A percentile compares a stretch with the other conserved stretches of the same genome.
Evolutionary conservation across 1,140 invertebrate species (phyloP).

Genomic region (Penaeus chinensis): DNA sequence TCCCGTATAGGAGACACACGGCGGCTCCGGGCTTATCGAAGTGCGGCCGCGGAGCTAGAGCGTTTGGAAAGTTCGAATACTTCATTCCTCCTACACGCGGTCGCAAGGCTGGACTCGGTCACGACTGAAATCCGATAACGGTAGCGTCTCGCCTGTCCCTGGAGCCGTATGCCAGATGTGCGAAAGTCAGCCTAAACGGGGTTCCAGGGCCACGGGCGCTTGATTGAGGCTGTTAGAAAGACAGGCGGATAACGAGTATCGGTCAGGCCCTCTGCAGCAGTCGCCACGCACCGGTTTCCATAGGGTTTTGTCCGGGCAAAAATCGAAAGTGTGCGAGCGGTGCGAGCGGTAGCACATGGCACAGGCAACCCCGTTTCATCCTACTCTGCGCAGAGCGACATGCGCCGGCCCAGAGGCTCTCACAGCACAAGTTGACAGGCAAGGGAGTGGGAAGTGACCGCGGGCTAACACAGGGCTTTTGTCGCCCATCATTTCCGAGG

Average conservation of each 20-base stretch:
- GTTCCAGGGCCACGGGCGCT: neutral
- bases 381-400: slow-evolving; percentile 48
- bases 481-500: slow-evolving; percentile 43
- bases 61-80: slow-evolving; percentile 49
- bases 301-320: too few relatives aligned
- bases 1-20: neutral
- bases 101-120: slow-evolving; percentile 42
- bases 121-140: slow-evolving; percentile 62
- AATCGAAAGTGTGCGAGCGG: slow-evolving; percentile 1
- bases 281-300: too few relatives aligned
- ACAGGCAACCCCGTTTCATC: slow-evolving; percentile 49
- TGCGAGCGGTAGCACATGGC: slow-evolving; percentile 4
- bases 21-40: too few relatives aligned
- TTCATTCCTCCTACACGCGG: slow-evolving; percentile 50
- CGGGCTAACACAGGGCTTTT: slow-evolving; percentile 40
- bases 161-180: slow-evolving; percentile 34
- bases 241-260: neutral
- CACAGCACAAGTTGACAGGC: slow-evolving; percentile 53
- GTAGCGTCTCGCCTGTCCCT: slow-evolving; percentile 58
- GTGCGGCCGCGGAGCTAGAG: neutral
- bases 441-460: slow-evolving; percentile 49
- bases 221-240: neutral
- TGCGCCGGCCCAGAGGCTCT: slow-evolving; percentile 20
- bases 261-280: too few relatives aligned
- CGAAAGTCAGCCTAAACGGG: neutral